Conservation (phyloP, 2,113 vertebrate genomes). For the Pogonocichla stellata region DNA sequence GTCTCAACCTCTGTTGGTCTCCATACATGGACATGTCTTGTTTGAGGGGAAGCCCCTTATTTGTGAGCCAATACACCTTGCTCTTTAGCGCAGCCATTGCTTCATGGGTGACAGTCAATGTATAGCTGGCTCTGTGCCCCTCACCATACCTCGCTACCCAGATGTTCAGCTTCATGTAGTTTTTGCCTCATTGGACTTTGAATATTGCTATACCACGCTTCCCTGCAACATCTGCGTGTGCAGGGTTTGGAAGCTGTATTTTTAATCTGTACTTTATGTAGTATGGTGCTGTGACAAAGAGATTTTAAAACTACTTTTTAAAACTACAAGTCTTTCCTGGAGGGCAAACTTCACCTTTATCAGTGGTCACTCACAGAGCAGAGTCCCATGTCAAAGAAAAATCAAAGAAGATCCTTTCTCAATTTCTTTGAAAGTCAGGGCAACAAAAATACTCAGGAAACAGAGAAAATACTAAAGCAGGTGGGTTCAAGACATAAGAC, state of each 20-base stretch:
- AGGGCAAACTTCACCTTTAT: background rate
- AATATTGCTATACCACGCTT: background rate
- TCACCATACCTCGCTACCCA: background rate
- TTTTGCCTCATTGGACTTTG: background rate
- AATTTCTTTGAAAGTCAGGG: background rate
- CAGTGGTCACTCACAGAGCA: fast-evolving
- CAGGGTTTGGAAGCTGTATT: fast-evolving
- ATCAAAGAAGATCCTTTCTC: background rate
- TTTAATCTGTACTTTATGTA: background rate
- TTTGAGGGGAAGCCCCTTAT: background rate
- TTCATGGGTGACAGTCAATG: background rate
- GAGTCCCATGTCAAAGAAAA: background rate
- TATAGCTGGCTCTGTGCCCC: fast-evolving
- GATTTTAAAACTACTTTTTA: background rate
- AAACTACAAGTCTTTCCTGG: background rate
- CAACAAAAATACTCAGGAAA: background rate
- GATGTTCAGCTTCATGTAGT: background rate
- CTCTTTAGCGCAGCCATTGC: fast-evolving
- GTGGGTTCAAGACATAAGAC: fast-evolving
- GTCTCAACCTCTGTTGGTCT: no score
- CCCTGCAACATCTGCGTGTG: fast-evolving
- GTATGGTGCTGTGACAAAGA: background rate
- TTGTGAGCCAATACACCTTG: background rate
- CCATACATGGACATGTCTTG: background rate
- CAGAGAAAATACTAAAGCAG: background rate